phyloP scores from a whole-genome alignment of 2,113 vertebrate genomes.

The Oryzias melastigma region DNA sequence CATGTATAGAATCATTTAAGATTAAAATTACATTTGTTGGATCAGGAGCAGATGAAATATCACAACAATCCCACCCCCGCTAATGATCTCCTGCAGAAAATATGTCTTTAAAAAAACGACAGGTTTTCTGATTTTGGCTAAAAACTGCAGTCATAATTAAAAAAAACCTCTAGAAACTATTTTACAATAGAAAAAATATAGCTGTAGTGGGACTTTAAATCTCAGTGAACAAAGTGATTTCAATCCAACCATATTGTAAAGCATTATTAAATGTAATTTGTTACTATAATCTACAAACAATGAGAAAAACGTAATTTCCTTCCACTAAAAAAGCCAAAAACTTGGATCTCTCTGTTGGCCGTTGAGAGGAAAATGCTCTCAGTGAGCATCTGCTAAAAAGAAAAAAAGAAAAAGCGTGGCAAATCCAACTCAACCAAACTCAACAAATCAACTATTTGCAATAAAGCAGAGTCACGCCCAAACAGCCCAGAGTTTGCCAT shows the following conservation, averaged over 20 bases:
- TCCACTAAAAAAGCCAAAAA: conserved; percentile 11
- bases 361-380: conserved; percentile 25
- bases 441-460: conserved; percentile 55
- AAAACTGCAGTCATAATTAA: too few relatives aligned
- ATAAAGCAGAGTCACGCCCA: conserved; percentile 54
- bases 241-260: background rate
- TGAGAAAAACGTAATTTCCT: background rate
- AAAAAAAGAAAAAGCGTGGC: conserved; percentile 42
- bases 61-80: too few relatives aligned
- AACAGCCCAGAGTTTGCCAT: conserved; percentile 54
- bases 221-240: background rate
- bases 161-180: too few relatives aligned
- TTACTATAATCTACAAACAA: fast-evolving
- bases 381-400: conserved; percentile 36
- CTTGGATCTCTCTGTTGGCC: conserved; percentile 6
- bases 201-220: background rate
- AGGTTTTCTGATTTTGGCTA: too few relatives aligned
- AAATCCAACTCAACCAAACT: conserved; percentile 30
- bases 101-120: too few relatives aligned
- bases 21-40: too few relatives aligned
- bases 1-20: too few relatives aligned
- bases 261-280: background rate
- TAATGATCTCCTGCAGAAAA: too few relatives aligned
- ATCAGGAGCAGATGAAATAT: too few relatives aligned
- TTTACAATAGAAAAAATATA: too few relatives aligned